Base-by-base conservation (phyloP, 2,888 invertebrate species). In the Catocala nupta region DNA sequence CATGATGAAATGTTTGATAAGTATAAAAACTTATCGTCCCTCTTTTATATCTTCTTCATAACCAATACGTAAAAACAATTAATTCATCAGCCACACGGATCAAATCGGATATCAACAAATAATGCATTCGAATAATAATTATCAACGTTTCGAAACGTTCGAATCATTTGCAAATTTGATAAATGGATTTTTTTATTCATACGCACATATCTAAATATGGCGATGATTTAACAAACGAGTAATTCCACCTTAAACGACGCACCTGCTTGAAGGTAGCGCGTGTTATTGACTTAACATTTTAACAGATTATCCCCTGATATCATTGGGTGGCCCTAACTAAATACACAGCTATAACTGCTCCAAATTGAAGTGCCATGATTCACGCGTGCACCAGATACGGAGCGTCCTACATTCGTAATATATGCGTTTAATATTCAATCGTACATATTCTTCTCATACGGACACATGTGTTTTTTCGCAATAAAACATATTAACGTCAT, bases 401-500 rank as follows among this genome's bases (percentile, higher is more conserved):
- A 13, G 9, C 45, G 48, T 54, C 42, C 55, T 54, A 62, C 47
- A 63, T 58, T 63, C 36, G 36, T 43, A 68, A 59, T 73, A 34
- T 57, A 56, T 60, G 47, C 61, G 36, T 55, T 25, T 65, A 36
- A 52, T 75, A 53, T 65, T 68, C 59, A 50, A 51, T 68, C 36
- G 34, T 52, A 60, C 66, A 63, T 71, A 65, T 65, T 69, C 58
- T 58, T 70, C 60, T 36, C 55, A 66, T 51, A 52, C 64, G 42
- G 53, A 50, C 59, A 45, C 62, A 68, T 75, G 73, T 68, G 25
- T 25, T 25, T 68, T 68, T 82, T 77, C 63, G 73, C 81, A 77
- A 78, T 82, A 78, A 77, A 77, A 78, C 58, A 66, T 63, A 45
- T 67, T 69, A 78, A 71, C 65, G 77, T 78, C 59, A 65, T 55